Percentiles rank a stretch among this genome's conserved stretches.
Conservation (phyloP, 2,888 invertebrate genomes). For the Dione juno region DNA sequence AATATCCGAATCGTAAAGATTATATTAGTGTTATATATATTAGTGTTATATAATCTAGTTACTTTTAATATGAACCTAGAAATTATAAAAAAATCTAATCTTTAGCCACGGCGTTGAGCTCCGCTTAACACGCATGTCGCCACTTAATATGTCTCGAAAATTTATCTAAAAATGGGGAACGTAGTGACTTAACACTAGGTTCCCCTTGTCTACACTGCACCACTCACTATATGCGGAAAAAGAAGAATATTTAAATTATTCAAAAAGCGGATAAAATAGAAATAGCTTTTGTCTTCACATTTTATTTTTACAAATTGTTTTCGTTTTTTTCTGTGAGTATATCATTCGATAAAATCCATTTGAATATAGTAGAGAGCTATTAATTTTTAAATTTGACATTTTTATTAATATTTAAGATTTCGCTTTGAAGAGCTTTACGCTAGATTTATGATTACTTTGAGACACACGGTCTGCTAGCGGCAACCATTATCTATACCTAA, state of each 20-base stretch:
- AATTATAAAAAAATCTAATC: neutral
- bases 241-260: neutral
- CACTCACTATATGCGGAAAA: neutral
- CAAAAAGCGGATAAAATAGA: neutral
- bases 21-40: neutral
- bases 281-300: slow-evolving; percentile 62
- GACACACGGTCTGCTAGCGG: slow-evolving; percentile 53
- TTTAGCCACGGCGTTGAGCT: neutral
- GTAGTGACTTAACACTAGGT: neutral
- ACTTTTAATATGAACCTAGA: neutral
- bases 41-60: neutral
- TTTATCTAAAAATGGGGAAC: neutral
- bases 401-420: slow-evolving; percentile 81
- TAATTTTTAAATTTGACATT: slow-evolving; percentile 77
- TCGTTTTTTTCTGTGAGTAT: slow-evolving; percentile 62
- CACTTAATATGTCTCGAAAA: neutral
- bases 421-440: slow-evolving; percentile 73
- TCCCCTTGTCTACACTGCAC: neutral
- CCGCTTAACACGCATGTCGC: too few species aligned
- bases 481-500: too few species aligned
- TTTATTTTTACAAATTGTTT: slow-evolving; percentile 76
- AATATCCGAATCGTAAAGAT: slow-evolving; percentile 10
- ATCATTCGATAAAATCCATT: slow-evolving; percentile 70
- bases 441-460: slow-evolving; percentile 67
- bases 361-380: slow-evolving; percentile 64